Evolutionary conservation across 2,113 vertebrate genomes (phyloP), one percentile per base, ranked within the genome.

Genomic region (Anarrhichthys ocellatus): DNA sequence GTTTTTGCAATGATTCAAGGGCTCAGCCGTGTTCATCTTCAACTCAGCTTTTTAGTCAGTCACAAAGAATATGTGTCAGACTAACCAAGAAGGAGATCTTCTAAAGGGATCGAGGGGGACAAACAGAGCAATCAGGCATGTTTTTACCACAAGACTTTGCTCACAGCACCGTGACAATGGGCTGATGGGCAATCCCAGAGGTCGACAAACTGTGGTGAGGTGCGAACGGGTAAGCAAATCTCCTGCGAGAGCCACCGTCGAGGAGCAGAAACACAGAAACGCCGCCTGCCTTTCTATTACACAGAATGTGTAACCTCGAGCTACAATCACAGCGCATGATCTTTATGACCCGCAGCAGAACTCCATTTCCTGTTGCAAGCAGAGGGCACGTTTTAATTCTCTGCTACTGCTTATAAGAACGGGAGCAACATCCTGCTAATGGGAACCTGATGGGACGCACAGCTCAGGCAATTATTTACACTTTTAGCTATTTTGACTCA

Each of bases 321-420:
- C 54, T 82, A 82, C 56, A 75, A 80, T 83, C 76, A 69, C 46
- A 87, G 77, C 81, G 81, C 73, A 58, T 89, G 84, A 90, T 89
- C 80, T 84, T 68, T 58, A 52, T 82, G 89, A 89, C 87, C 74
- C 58, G 6, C 14, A 18, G 72, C 78, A 89, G 78, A 87, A 85
- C 78, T 78, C 78, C 7, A 89, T 92, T 91, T 93, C 92, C 92
- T 92, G 88, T 82, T 84, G 84, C 52, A 75, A 27, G 54, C 58
- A 71, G 56, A 77, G 42, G 34, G 59, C 72, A 48, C n/a, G 27
- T 40, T 34, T 78, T 52, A 36, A 80, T 80, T 83, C 52, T 70
- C 13, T 78, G 58, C 50, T 78, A 54, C 20, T 48, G 77, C 64
- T 82, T 69, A 50, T 44, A 56, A 32, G 63, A 78, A 75, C 46